Evolutionary conservation across 2,888 invertebrate species (phyloP).

Genomic region (Stomorhina lunata): DNA sequence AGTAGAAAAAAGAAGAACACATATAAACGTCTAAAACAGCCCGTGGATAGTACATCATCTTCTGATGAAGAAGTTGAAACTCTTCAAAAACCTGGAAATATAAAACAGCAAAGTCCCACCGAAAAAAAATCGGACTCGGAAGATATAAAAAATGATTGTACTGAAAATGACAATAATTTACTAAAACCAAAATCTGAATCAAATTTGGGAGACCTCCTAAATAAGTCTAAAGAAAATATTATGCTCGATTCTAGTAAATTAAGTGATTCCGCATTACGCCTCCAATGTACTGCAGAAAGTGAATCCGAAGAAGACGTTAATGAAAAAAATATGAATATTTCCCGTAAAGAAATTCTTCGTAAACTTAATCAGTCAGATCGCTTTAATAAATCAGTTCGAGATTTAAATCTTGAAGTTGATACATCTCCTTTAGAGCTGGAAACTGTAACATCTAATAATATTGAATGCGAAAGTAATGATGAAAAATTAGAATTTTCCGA

Average conservation of each 20-base stretch:
- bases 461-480: neutral
- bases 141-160: neutral
- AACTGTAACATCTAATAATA: neutral
- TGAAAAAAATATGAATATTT: conserved; percentile 31
- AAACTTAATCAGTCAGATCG: conserved; percentile 63
- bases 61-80: conserved; percentile 33
- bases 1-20: conserved; percentile 11
- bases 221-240: conserved; percentile 16
- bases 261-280: conserved; percentile 63
- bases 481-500: neutral
- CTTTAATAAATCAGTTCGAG: conserved; percentile 67
- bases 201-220: neutral
- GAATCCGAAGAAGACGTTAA: conserved; percentile 4
- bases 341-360: conserved; percentile 56
- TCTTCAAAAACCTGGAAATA: neutral
- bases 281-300: conserved; percentile 32
- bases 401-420: conserved; percentile 50
- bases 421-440: neutral
- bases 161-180: neutral
- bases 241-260: conserved; percentile 56
- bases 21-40: conserved; percentile 37
- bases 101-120: neutral
- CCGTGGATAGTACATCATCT: conserved; percentile 27
- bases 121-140: neutral
- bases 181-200: no score